Conservation (phyloP, 2,888 invertebrate species). For the Ferrisia virgata region DNA sequence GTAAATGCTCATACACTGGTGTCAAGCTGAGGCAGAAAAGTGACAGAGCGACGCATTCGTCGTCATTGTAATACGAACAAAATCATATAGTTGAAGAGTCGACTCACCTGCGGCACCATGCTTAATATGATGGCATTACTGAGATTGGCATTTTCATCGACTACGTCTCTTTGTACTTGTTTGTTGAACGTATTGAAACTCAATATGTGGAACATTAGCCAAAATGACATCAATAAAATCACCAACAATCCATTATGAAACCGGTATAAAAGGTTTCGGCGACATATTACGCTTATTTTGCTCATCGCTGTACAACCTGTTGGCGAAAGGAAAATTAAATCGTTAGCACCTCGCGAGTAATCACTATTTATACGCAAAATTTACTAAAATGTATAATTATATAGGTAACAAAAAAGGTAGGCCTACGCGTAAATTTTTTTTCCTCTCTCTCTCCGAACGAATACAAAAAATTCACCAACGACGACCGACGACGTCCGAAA, state of each 20-base stretch:
- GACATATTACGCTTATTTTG: constrained; percentile 29
- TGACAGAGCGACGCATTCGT: background rate
- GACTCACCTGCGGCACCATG: constrained; percentile 43
- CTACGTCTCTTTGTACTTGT: background rate
- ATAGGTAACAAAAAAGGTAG: background rate
- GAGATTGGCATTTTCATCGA: constrained; percentile 40
- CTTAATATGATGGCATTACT: constrained; percentile 41
- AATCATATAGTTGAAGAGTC: background rate
- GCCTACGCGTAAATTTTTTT: no score
- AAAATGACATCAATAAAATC: constrained; percentile 40
- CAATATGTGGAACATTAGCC: constrained; percentile 39
- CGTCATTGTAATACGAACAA: background rate
- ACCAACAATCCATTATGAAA: constrained; percentile 41
- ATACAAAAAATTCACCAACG: background rate
- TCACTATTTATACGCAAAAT: no score
- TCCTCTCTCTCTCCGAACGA: no score
- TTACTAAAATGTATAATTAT: no score
- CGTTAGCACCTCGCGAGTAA: background rate
- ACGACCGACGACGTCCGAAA: no score
- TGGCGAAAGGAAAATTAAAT: background rate
- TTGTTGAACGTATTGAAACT: constrained; percentile 29
- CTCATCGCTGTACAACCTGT: constrained; percentile 18
- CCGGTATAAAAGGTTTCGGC: constrained; percentile 35
- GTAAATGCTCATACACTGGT: background rate
- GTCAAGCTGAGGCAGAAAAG: background rate